A percentile compares a stretch with the other conserved stretches of the same genome.
phyloP scores from a whole-genome alignment of 1,140 invertebrate genomes.

The Anadara kagoshimensis region DNA sequence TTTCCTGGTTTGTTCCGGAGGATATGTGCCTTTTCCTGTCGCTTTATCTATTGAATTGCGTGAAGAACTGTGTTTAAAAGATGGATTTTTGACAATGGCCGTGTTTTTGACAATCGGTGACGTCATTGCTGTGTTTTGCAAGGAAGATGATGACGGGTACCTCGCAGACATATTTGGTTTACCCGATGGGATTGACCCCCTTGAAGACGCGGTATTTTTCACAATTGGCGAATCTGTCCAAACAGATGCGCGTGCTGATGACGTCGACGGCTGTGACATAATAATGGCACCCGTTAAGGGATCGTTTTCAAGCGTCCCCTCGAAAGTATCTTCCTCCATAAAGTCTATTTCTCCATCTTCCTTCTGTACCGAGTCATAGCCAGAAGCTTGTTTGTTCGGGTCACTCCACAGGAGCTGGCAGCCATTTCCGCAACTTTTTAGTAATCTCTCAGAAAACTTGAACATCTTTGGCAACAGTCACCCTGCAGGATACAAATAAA shows the following conservation, averaged over 20 bases:
- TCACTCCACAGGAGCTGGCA: constrained; percentile 37
- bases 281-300: constrained; percentile 20
- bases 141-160: constrained; percentile 1
- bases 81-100: constrained; percentile 12
- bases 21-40: background rate
- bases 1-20: background rate
- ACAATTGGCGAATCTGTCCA: constrained; percentile 27
- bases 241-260: constrained; percentile 1
- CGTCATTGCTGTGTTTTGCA: no score
- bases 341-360: constrained; percentile 17
- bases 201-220: constrained; percentile 16
- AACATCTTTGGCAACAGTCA: constrained; percentile 35
- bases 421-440: constrained; percentile 33
- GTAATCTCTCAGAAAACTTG: constrained; percentile 23
- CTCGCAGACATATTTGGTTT: constrained; percentile 8
- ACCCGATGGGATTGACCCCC: background rate
- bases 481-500: constrained; percentile 25
- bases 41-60: background rate
- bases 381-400: constrained; percentile 20
- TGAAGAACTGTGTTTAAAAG: background rate
- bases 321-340: constrained; percentile 1
- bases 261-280: constrained; percentile 23
- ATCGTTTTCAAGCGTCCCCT: constrained; percentile 13
- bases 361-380: constrained; percentile 31
- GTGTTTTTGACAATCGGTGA: background rate